phyloP scores from a whole-genome alignment of 2,797 vertebrate species.

The Oophaga sylvatica region DNA sequence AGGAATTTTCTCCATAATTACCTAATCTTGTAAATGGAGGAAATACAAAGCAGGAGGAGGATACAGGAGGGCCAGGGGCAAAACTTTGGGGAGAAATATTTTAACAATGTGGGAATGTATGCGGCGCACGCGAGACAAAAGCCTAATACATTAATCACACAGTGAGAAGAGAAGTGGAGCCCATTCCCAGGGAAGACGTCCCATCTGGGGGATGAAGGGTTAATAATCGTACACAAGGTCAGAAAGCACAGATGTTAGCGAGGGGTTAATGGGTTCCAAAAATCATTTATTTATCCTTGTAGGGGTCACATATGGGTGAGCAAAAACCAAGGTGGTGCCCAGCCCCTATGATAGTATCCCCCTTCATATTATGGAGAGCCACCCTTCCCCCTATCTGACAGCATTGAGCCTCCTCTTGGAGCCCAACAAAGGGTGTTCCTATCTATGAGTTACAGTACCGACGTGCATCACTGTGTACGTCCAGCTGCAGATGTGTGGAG shows the following conservation, averaged over 20 bases:
- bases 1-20: constrained; percentile 42
- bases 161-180: constrained; percentile 19
- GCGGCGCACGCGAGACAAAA: constrained; percentile 39
- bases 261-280: background rate
- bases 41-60: constrained; percentile 43
- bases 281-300: background rate
- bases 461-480: too few relatives aligned
- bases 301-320: background rate
- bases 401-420: too few relatives aligned
- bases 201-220: background rate
- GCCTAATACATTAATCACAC: constrained; percentile 49
- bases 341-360: background rate
- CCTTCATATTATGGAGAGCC: background rate
- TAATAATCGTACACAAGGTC: background rate
- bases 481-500: too few relatives aligned
- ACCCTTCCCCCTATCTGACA: too few relatives aligned
- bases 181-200: constrained; percentile 27
- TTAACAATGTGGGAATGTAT: constrained; percentile 54
- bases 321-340: background rate
- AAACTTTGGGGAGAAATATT: constrained; percentile 46
- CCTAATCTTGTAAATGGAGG: constrained; percentile 52
- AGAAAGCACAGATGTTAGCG: background rate
- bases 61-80: constrained; percentile 30
- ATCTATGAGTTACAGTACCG: too few relatives aligned
- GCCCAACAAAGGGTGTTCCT: too few relatives aligned